A percentile compares a stretch with the other conserved stretches of the same genome.
Conservation (phyloP, 2,888 invertebrate genomes). For the Torymus aiolomorphi region DNA sequence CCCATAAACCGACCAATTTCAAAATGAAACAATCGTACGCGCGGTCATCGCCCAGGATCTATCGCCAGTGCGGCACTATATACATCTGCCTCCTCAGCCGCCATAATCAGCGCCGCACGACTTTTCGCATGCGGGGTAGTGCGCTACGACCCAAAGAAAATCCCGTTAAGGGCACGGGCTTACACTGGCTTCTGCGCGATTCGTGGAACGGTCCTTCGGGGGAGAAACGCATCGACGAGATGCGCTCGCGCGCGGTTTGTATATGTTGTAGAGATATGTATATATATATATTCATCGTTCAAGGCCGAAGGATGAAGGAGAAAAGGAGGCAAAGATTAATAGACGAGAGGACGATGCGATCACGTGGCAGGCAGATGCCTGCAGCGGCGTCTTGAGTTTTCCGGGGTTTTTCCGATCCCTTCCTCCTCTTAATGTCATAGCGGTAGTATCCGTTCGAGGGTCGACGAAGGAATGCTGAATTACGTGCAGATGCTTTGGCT, state of each 20-base stretch:
- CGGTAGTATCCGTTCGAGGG: no score
- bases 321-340: constrained; percentile 40
- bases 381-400: background rate
- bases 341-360: background rate
- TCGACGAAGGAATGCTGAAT: no score
- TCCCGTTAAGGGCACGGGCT: constrained; percentile 18
- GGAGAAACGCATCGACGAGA: constrained; percentile 24
- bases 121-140: constrained; percentile 35
- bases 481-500: no score
- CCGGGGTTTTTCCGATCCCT: constrained; percentile 23
- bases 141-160: constrained; percentile 9
- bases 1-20: no score
- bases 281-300: background rate
- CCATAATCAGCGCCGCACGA: background rate
- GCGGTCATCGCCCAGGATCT: no score
- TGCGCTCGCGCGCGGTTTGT: background rate
- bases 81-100: background rate
- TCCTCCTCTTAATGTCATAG: background rate
- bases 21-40: no score
- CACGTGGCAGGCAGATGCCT: constrained; percentile 53
- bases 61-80: no score
- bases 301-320: background rate
- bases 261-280: no score
- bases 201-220: constrained; percentile 27
- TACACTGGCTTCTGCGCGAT: background rate